Evolutionary conservation across 1,140 invertebrate genomes (phyloP).

Genomic region (Physella acuta): DNA sequence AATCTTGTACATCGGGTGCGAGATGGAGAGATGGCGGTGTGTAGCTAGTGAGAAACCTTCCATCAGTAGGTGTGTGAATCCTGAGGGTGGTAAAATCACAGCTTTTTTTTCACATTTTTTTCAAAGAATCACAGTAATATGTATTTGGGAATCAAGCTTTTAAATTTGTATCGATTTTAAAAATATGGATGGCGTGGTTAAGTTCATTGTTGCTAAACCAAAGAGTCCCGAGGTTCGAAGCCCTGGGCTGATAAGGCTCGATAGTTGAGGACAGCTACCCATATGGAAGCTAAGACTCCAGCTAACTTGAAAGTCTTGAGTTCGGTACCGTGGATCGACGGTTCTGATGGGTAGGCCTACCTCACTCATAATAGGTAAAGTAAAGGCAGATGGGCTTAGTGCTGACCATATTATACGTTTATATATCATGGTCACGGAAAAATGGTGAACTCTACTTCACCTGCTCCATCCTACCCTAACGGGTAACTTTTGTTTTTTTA

Average conservation of each 20-base stretch:
- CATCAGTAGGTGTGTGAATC: conserved; percentile 63
- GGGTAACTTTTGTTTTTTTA: background rate
- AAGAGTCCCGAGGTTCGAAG: background rate
- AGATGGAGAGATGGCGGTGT: conserved; percentile 61
- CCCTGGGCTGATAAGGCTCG: background rate
- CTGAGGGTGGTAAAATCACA: conserved; percentile 39
- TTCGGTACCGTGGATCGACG: too few species aligned
- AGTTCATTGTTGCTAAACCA: background rate
- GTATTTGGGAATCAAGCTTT: background rate
- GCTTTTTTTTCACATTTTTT: background rate
- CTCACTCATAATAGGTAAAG: background rate
- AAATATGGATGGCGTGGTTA: background rate
- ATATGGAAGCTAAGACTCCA: background rate
- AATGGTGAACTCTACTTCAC: too few species aligned
- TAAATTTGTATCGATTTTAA: background rate
- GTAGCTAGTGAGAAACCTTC: conserved; percentile 61
- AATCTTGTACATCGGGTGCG: conserved; percentile 63
- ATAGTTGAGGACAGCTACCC: background rate
- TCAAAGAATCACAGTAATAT: background rate
- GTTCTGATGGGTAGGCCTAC: background rate
- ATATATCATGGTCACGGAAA: too few species aligned
- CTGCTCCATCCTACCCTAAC: too few species aligned
- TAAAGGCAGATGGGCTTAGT: too few species aligned
- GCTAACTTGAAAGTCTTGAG: too few species aligned
- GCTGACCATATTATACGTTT: too few species aligned